phyloP scores from a whole-genome alignment of 2,797 vertebrate species.

The Acridotheres tristis region DNA sequence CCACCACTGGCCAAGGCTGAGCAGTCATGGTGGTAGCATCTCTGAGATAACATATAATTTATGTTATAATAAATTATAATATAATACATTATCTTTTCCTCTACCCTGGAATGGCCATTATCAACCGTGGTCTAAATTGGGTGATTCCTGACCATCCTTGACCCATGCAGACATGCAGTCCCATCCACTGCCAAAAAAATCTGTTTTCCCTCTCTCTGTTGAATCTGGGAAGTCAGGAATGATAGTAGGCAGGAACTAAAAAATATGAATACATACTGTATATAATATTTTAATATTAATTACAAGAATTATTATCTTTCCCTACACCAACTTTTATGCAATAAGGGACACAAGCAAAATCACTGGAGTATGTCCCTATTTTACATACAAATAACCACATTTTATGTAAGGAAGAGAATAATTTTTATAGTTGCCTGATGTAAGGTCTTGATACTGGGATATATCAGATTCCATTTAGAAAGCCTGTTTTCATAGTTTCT shows the following conservation, averaged over 20 bases:
- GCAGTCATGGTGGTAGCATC: background rate
- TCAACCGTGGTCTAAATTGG: background rate
- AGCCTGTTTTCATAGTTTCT: background rate
- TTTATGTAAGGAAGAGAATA: background rate
- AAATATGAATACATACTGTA: background rate
- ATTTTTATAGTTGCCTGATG: background rate
- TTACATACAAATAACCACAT: background rate
- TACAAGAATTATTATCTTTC: background rate
- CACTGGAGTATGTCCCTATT: background rate
- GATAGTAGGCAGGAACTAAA: background rate
- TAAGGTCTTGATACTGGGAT: background rate
- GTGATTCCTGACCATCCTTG: background rate
- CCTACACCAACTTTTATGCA: background rate
- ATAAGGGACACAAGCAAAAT: background rate
- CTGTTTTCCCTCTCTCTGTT: background rate
- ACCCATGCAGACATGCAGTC: rapidly evolving
- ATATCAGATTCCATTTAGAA: background rate
- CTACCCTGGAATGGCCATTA: background rate
- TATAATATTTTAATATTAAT: background rate
- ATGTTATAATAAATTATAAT: background rate
- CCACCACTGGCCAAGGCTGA: background rate
- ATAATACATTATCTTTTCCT: background rate
- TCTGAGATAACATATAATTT: background rate
- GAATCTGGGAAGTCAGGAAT: background rate
- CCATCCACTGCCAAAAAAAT: background rate